A percentile compares a stretch with the other conserved stretches of the same genome.
Conservation (phyloP, 2,113 vertebrate genomes). For the Canis aureus region DNA sequence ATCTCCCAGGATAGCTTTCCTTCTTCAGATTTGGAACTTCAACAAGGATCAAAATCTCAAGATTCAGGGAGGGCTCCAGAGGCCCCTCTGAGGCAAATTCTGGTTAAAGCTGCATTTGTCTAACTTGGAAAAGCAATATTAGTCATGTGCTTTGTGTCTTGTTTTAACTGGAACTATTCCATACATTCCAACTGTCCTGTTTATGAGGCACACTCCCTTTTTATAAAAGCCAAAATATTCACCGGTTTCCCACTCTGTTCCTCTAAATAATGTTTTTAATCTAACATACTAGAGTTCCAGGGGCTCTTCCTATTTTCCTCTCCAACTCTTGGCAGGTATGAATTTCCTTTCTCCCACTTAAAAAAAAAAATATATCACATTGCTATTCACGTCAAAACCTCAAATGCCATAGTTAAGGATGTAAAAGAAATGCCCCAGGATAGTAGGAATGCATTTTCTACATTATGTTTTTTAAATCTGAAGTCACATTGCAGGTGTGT, state of each 20-base stretch:
- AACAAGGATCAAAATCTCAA: slow-evolving; percentile 41
- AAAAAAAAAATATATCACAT: slow-evolving; percentile 39
- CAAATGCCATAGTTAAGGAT: slow-evolving; percentile 3
- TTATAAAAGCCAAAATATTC: slow-evolving; percentile 81
- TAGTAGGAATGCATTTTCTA: slow-evolving; percentile 3
- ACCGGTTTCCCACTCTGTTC: slow-evolving; percentile 76
- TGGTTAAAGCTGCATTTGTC: slow-evolving; percentile 74
- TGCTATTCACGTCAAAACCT: slow-evolving; percentile 49
- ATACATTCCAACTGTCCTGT: slow-evolving; percentile 84
- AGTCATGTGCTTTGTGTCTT: slow-evolving; percentile 82
- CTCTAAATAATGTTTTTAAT: slow-evolving; percentile 80
- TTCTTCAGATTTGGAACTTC: neutral
- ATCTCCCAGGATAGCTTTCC: neutral
- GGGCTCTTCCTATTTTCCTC: slow-evolving; percentile 74
- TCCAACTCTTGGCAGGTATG: slow-evolving; percentile 64
- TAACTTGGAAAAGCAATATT: slow-evolving; percentile 79
- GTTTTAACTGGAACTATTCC: slow-evolving; percentile 83
- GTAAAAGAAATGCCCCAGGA: neutral
- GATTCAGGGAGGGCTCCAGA: slow-evolving; percentile 54
- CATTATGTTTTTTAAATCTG: neutral
- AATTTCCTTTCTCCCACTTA: slow-evolving; percentile 46
- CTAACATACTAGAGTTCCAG: slow-evolving; percentile 56
- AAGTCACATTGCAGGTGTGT: slow-evolving; percentile 5
- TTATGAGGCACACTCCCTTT: slow-evolving; percentile 84
- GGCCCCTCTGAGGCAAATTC: slow-evolving; percentile 70